Conservation (phyloP, 2,113 vertebrate genomes). For the Triplophysa rosa region DNA sequence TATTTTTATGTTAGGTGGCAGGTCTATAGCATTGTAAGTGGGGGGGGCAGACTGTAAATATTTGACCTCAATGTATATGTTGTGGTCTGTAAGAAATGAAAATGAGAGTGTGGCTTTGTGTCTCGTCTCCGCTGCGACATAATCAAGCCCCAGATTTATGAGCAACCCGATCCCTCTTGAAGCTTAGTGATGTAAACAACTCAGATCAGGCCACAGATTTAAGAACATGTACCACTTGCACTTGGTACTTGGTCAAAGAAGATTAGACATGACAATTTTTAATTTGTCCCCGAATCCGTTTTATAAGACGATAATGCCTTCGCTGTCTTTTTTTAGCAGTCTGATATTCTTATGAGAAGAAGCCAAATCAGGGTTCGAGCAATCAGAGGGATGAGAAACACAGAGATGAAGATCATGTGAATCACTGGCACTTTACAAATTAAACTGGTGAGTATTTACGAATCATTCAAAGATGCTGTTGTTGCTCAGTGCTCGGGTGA, state of each 20-base stretch:
- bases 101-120: slow-evolving; percentile 49
- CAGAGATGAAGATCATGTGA: slow-evolving; percentile 43
- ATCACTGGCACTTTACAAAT: slow-evolving; percentile 48
- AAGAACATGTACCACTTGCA: slow-evolving; percentile 51
- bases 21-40: background rate
- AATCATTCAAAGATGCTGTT: slow-evolving; percentile 24
- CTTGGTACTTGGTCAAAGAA: slow-evolving; percentile 53
- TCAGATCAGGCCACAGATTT: slow-evolving; percentile 49
- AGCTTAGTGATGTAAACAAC: slow-evolving; percentile 52
- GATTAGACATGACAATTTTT: slow-evolving; percentile 57
- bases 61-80: slow-evolving; percentile 40
- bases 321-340: slow-evolving; percentile 44
- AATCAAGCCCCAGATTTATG: slow-evolving; percentile 50
- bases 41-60: slow-evolving; percentile 22
- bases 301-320: slow-evolving; percentile 51
- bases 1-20: slow-evolving; percentile 1
- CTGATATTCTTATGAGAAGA: slow-evolving; percentile 45
- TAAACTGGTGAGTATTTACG: slow-evolving; percentile 39
- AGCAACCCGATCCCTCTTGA: slow-evolving; percentile 50
- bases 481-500: background rate
- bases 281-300: slow-evolving; percentile 51
- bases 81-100: slow-evolving; percentile 42
- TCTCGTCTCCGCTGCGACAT: slow-evolving; percentile 25
- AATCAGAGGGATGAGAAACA: slow-evolving; percentile 38
- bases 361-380: slow-evolving; percentile 34